These are phyloP conservation scores for Philypnodon macrostomus DNA, from an alignment of 2,797 vertebrate genomes.

Conservation along the genomic window DNA sequence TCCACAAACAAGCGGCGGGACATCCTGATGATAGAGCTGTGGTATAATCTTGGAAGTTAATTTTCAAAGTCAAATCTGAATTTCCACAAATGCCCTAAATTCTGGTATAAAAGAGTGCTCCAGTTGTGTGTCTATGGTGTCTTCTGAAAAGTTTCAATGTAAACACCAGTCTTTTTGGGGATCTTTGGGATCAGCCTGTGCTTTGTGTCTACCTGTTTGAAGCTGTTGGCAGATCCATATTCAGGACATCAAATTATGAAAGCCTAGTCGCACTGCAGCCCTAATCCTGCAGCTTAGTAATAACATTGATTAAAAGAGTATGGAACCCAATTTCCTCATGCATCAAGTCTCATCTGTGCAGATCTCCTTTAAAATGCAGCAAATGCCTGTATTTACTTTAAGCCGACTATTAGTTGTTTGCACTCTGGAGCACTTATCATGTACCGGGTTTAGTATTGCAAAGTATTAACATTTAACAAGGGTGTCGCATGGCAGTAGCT, in stretches of 20 bases:
- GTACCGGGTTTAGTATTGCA: slow-evolving; percentile 5
- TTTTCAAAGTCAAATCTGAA: slow-evolving; percentile 25
- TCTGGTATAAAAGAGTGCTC: slow-evolving; percentile 26
- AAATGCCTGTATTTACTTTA: slow-evolving; percentile 20
- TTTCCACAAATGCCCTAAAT: slow-evolving; percentile 20
- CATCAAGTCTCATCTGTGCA: slow-evolving; percentile 22
- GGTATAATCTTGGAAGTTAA: slow-evolving; percentile 52
- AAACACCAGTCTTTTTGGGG: slow-evolving; percentile 14
- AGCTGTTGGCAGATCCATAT: slow-evolving; percentile 24
- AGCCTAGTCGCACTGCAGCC: slow-evolving; percentile 31
- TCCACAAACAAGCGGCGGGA: slow-evolving; percentile 32
- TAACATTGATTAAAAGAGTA: slow-evolving; percentile 39
- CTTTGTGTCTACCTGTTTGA: slow-evolving; percentile 25
- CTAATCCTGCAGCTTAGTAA: slow-evolving; percentile 45
- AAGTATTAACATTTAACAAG: background rate
- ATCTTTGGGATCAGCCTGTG: slow-evolving; percentile 18
- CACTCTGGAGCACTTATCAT: slow-evolving; percentile 3
- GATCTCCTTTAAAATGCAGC: slow-evolving; percentile 21
- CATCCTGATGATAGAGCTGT: slow-evolving; percentile 59
- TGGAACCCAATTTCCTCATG: slow-evolving; percentile 40
- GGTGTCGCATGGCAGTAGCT: too few species aligned
- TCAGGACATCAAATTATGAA: slow-evolving; percentile 26
- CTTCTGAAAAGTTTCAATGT: slow-evolving; percentile 20
- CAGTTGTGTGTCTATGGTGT: slow-evolving; percentile 3
- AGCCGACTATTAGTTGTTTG: slow-evolving; percentile 19